A percentile compares a stretch with the other conserved stretches of the same genome.
Evolutionary conservation across 2,797 vertebrate genomes (phyloP).

Genomic region (Rhabdomys pumilio): DNA sequence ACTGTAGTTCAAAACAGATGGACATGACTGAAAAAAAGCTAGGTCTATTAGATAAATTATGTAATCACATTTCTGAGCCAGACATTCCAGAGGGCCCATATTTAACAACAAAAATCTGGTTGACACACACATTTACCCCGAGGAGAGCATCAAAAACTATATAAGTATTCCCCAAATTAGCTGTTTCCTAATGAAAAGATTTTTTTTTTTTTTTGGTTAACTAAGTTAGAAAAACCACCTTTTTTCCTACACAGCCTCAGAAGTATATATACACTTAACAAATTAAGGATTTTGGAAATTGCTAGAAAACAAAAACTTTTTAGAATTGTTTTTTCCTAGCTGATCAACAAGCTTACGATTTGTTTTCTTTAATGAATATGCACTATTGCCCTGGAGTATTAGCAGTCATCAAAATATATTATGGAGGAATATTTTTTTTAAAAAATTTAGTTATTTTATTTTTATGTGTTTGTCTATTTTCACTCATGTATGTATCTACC

Average conservation of each 20-base stretch:
- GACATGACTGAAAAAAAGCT: slow-evolving; percentile 41
- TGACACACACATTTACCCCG: not conserved
- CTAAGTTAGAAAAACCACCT: slow-evolving; percentile 33
- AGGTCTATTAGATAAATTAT: slow-evolving; percentile 62
- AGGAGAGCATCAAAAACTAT: not conserved
- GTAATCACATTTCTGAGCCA: slow-evolving; percentile 69
- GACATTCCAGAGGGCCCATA: slow-evolving; percentile 52
- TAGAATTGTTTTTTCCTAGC: slow-evolving; percentile 5
- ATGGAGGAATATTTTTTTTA: not conserved
- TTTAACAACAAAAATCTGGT: slow-evolving; percentile 74
- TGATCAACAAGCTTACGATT: not conserved
- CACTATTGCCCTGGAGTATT: not conserved
- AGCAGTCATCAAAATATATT: slow-evolving; percentile 3
- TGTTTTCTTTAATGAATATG: not conserved
- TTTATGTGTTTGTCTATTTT: not conserved
- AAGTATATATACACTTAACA: not conserved
- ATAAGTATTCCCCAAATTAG: slow-evolving; percentile 31
- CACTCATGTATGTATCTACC: not conserved
- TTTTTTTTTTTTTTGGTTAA: slow-evolving; percentile 19
- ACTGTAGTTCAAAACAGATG: slow-evolving; percentile 77
- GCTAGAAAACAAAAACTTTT: not conserved
- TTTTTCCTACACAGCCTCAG: not conserved
- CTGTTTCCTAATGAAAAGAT: slow-evolving; percentile 17
- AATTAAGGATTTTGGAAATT: slow-evolving; percentile 36
- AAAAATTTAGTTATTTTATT: not conserved